Evolutionary conservation across 2,113 vertebrate genomes (phyloP).

Genomic region (Gallinago undulata): DNA sequence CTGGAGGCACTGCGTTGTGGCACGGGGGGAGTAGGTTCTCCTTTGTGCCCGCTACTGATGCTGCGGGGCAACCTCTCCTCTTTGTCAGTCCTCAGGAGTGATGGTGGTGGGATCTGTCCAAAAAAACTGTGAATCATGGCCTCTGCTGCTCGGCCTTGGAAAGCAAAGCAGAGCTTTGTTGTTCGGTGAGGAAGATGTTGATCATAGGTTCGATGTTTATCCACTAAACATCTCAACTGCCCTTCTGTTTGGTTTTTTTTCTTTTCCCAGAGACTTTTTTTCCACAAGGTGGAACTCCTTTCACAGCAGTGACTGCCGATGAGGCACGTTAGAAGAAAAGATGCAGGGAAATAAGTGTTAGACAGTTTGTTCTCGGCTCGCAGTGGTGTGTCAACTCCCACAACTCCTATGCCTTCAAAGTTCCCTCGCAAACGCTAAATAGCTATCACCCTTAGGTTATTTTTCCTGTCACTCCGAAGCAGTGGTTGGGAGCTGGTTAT

Average conservation of each 20-base stretch:
- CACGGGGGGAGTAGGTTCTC: background rate
- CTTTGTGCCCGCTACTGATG: background rate
- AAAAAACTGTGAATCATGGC: background rate
- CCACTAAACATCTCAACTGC: background rate
- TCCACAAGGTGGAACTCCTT: background rate
- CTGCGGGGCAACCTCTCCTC: background rate
- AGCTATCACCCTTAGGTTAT: background rate
- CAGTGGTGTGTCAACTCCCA: background rate
- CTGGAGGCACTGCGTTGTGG: background rate
- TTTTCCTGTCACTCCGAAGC: background rate
- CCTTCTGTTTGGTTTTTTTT: background rate
- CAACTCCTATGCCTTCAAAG: background rate
- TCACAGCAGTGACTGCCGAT: background rate
- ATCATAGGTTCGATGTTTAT: background rate
- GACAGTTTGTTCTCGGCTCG: background rate
- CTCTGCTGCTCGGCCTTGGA: slow-evolving; percentile 28
- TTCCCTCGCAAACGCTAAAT: background rate
- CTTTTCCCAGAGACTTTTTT: background rate
- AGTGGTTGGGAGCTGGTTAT: background rate
- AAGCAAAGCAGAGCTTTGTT: slow-evolving; percentile 26
- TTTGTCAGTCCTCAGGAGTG: background rate
- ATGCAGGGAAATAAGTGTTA: background rate
- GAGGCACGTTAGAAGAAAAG: background rate
- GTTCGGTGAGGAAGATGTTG: background rate
- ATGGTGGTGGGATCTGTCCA: background rate